Conservation (phyloP, 2,888 invertebrate species). For the Neoscelio sp. region DNA sequence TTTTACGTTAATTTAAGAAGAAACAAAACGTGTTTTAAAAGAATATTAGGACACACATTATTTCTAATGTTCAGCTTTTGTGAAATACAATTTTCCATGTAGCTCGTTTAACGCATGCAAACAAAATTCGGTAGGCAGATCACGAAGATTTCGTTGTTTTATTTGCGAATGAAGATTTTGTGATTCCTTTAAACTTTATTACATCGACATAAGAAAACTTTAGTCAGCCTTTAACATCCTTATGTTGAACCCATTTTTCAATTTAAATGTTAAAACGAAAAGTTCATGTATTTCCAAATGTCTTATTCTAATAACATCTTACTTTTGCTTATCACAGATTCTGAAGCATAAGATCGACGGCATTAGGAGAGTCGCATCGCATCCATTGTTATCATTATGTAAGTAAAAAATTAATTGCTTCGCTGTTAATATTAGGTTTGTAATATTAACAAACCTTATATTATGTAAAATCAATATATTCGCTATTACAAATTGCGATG, state of each 20-base stretch:
- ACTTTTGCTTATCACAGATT: conserved; percentile 86
- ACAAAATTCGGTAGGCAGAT: conserved; percentile 27
- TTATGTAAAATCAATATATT: no score
- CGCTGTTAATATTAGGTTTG: background rate
- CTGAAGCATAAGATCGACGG: conserved; percentile 97
- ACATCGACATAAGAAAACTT: background rate
- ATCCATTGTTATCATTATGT: conserved; percentile 98
- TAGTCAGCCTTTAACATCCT: conserved; percentile 1
- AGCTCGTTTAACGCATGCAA: conserved; percentile 29
- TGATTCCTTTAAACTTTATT: conserved; percentile 19
- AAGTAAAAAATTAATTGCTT: conserved; percentile 84
- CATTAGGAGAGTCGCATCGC: conserved; percentile 97
- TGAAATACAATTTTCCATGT: background rate
- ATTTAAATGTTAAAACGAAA: conserved; percentile 24
- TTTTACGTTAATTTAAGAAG: no score
- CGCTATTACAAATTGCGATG: no score
- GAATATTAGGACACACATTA: no score
- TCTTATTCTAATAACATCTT: conserved; percentile 25
- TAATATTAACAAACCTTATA: conserved; percentile 87
- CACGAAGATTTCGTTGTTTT: conserved; percentile 9
- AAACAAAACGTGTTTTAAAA: no score
- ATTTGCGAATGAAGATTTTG: background rate
- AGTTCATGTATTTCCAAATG: background rate
- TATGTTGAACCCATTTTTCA: conserved; percentile 10
- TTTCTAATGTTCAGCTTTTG: background rate